phyloP scores from a whole-genome alignment of 2,888 invertebrate genomes.

The Aplocera efformata region DNA sequence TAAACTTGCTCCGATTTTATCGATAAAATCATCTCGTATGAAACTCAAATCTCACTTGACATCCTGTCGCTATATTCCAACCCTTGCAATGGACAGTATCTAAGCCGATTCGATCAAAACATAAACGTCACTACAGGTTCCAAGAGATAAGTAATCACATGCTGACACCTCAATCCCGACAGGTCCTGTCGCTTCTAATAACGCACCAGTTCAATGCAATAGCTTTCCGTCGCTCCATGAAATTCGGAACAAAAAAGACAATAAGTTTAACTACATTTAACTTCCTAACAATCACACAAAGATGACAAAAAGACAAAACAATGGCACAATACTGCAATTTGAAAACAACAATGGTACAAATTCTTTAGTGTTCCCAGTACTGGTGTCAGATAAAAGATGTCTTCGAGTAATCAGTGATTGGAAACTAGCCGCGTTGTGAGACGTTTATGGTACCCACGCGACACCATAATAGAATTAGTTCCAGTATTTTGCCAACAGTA shows the following conservation, averaged over 20 bases:
- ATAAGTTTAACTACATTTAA: constrained; percentile 73
- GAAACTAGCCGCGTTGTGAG: constrained; percentile 68
- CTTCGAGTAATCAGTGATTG: constrained; percentile 61
- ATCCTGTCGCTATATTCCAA: too few relatives aligned
- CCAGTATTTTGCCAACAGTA: constrained; percentile 74
- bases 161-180: constrained; percentile 62
- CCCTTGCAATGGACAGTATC: too few relatives aligned
- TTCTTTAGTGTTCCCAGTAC: constrained; percentile 62
- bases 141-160: constrained; percentile 52
- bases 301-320: constrained; percentile 63
- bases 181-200: constrained; percentile 68
- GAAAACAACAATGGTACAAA: constrained; percentile 40
- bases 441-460: constrained; percentile 76
- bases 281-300: constrained; percentile 75
- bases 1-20: too few relatives aligned
- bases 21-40: too few relatives aligned
- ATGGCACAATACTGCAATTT: constrained; percentile 51
- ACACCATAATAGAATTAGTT: constrained; percentile 75
- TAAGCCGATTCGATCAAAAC: constrained; percentile 11
- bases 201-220: constrained; percentile 66
- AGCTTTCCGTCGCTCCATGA: constrained; percentile 58
- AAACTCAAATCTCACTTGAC: too few relatives aligned
- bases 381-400: constrained; percentile 52
- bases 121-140: constrained; percentile 28
- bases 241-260: constrained; percentile 62